Conservation (phyloP, 1,140 invertebrate genomes). For the Caligus rogercresseyi region DNA sequence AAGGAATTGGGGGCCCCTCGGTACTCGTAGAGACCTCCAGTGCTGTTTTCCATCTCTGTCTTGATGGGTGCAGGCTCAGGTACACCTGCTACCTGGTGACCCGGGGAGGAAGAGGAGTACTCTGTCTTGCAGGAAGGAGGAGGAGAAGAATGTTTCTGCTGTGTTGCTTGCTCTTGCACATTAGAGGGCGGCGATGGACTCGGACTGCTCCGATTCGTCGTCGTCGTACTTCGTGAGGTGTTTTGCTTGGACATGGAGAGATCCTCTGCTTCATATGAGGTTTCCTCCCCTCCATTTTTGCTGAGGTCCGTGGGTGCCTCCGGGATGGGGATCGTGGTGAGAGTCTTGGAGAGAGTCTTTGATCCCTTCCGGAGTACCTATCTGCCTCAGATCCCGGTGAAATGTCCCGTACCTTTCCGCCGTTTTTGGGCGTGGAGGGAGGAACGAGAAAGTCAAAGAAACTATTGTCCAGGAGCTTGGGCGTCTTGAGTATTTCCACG, state of each 20-base stretch:
- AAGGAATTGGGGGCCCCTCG: neutral
- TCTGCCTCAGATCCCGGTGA: neutral
- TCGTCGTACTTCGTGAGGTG: neutral
- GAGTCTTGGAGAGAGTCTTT: constrained; percentile 7
- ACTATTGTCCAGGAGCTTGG: constrained; percentile 7
- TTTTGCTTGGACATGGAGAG: constrained; percentile 5
- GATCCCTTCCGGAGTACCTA: neutral
- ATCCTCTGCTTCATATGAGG: constrained; percentile 4
- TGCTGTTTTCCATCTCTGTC: neutral
- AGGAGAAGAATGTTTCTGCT: neutral
- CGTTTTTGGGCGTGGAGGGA: neutral
- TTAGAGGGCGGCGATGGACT: neutral
- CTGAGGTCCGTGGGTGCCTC: constrained; percentile 11
- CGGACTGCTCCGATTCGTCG: neutral
- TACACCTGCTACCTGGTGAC: no score
- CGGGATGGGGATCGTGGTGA: constrained; percentile 7
- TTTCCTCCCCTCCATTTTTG: neutral
- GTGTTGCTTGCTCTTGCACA: neutral
- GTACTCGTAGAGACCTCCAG: neutral
- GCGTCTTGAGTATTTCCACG: constrained; percentile 5
- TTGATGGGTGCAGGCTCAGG: neutral
- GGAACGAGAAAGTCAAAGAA: constrained; percentile 9
- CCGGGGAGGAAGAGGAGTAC: neutral
- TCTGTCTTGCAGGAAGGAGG: neutral
- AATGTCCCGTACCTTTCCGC: neutral